Base-by-base conservation (phyloP, 2,113 vertebrate genomes). In the Eurystomus gularis region DNA sequence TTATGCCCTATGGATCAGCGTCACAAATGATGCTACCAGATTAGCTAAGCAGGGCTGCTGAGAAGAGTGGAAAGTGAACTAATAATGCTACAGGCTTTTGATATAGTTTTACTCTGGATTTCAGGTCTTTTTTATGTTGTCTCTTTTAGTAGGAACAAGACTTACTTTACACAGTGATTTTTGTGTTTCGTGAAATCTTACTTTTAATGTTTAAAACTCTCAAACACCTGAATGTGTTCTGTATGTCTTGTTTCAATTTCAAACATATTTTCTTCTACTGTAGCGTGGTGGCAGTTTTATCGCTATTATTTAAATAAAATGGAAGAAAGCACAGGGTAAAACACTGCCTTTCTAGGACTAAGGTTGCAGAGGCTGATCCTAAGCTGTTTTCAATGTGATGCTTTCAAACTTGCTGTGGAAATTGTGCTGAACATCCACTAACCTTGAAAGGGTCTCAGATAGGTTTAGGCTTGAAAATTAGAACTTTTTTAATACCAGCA, bases 1-100 rank as follows among this genome's bases (percentile, higher is more conserved):
- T 91, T 79, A 91, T 62, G 91, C 49, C 96, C 80, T 77, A 20
- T 52, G 66, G 96, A 85, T 95, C 90, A 95, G 72, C 93, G 86
- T 92, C 94, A 95, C n/a, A 60, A 95, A 86, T 8, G 88, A 96
- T 54, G 44, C 83, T 65, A 91, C 42, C 42, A 60, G 86, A 88
- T 96, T 95, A 94, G 24, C n/a, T 4, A 61, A 83, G 78, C 66
- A 93, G 81, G 40, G 72, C 86, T 96, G 57, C 88, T 84, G n/a
- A 44, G 58, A 88, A 93, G 40, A 97, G 55, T 49, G 54, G 23
- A 64, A 77, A 93, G 73, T 9, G 24, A 91, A 57, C 20, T 54
- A 93, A 19, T 37, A 92, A 68, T 18, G 13, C 9, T 35, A 51
- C 13, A 20, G 39, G 48, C 40, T 90, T 81, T 57, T 65, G 58